Conservation (phyloP, 2,113 vertebrate species). For the Ploceus nigricollis region DNA sequence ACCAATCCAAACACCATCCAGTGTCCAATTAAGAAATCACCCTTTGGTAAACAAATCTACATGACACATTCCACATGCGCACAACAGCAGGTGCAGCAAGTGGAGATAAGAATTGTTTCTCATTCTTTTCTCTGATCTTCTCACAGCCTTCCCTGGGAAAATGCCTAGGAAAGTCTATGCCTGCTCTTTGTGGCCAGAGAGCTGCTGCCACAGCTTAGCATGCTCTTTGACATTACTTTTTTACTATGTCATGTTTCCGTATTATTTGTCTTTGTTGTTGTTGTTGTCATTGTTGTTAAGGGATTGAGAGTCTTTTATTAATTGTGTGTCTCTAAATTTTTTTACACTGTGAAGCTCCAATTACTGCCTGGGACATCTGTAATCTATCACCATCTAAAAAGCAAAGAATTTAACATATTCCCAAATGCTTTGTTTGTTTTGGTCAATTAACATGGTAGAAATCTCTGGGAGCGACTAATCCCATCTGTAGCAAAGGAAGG, state of each 20-base stretch:
- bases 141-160: no score
- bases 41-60: no score
- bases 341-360: fast-evolving
- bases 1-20: no score
- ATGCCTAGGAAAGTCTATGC: no score
- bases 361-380: background rate
- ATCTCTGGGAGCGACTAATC: background rate
- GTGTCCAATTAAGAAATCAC: no score
- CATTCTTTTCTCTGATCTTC: no score
- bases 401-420: background rate
- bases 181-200: no score
- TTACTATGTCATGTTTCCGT: background rate
- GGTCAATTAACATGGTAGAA: background rate
- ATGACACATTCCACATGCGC: no score
- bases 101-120: no score
- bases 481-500: background rate
- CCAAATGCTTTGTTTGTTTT: background rate
- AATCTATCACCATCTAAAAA: background rate
- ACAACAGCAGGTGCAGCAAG: no score
- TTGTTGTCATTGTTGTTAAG: background rate
- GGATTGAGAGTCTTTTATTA: background rate
- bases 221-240: background rate
- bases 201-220: no score
- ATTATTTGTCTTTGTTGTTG: background rate
- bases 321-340: background rate